Percentiles rank a stretch among this genome's conserved stretches.
These are phyloP conservation scores for Armadillidium nasatum DNA, from an alignment of 1,140 invertebrate species.

Conservation along the genomic window DNA sequence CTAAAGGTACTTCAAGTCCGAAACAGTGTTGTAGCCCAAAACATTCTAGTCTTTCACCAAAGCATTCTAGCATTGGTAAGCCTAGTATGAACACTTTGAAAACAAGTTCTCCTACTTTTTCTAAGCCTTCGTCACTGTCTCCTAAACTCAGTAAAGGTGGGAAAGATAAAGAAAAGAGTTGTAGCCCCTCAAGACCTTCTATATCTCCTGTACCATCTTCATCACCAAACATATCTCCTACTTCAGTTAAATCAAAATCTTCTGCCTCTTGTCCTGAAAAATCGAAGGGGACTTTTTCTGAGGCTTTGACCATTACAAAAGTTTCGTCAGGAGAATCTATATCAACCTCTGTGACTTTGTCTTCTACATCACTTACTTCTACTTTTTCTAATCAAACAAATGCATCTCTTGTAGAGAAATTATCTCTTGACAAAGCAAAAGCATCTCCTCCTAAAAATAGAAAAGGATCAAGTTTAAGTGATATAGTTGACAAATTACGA, in stretches of 20 bases:
- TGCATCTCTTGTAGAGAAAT: constrained; percentile 16
- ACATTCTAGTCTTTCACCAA: constrained; percentile 58
- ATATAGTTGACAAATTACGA: constrained; percentile 43
- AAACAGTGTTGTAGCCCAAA: constrained; percentile 44
- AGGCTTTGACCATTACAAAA: constrained; percentile 38
- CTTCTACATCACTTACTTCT: constrained; percentile 22
- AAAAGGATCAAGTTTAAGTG: constrained; percentile 41
- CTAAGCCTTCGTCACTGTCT: constrained; percentile 71
- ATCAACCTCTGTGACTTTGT: constrained; percentile 37
- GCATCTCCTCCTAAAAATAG: constrained; percentile 42
- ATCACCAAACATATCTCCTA: constrained; percentile 16
- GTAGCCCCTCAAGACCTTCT: constrained; percentile 32
- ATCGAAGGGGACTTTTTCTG: constrained; percentile 32
- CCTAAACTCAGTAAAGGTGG: constrained; percentile 47
- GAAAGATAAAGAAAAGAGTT: constrained; percentile 42
- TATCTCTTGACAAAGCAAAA: constrained; percentile 41
- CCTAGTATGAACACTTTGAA: constrained; percentile 64
- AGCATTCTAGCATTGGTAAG: constrained; percentile 56
- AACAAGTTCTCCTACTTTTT: constrained; percentile 56
- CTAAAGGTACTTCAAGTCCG: constrained; percentile 40
- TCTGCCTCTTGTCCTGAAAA: constrained; percentile 27
- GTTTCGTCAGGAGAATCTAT: constrained; percentile 37
- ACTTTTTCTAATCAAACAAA: no score
- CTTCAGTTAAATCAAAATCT: constrained; percentile 22
- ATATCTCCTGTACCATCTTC: constrained; percentile 21